Evolutionary conservation across 2,113 vertebrate species (phyloP).

Genomic region (Stigmatopora argus): DNA sequence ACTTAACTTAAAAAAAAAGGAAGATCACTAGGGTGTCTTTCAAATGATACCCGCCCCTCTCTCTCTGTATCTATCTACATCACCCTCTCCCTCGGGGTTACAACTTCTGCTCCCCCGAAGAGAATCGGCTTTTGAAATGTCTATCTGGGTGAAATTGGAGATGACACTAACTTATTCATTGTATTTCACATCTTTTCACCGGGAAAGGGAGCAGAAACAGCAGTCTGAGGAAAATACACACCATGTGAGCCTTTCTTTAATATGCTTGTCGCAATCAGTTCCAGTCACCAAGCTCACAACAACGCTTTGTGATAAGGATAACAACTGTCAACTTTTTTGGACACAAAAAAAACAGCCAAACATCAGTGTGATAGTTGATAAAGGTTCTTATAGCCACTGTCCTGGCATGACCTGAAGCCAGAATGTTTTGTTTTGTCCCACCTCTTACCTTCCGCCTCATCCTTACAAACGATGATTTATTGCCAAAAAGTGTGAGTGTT

Average conservation of each 20-base stretch:
- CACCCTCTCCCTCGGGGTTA: conserved; percentile 56
- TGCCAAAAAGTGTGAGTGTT: conserved; percentile 30
- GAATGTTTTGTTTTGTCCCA: conserved; percentile 20
- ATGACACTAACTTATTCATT: conserved; percentile 66
- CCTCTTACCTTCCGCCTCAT: conserved; percentile 11
- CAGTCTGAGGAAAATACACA: conserved; percentile 34
- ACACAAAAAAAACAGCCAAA: conserved; percentile 24
- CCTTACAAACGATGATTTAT: conserved; percentile 50
- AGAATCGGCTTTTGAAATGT: conserved; percentile 63
- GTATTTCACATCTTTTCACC: conserved; percentile 52
- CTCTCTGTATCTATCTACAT: conserved; percentile 23
- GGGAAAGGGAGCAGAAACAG: conserved; percentile 21
- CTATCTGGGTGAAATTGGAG: conserved; percentile 67
- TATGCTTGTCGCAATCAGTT: conserved; percentile 26
- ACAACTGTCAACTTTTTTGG: conserved; percentile 15
- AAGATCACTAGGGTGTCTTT: conserved; percentile 52
- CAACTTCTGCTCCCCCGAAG: conserved; percentile 52
- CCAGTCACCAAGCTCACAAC: conserved; percentile 23
- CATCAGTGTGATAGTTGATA: conserved; percentile 19
- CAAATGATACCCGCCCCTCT: conserved; percentile 58
- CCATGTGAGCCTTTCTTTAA: conserved; percentile 5
- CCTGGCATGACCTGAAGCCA: conserved; percentile 18
- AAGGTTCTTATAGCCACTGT: conserved; percentile 21
- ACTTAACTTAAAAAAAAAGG: conserved; percentile 45
- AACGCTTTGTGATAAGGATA: conserved; percentile 14